phyloP scores from a whole-genome alignment of 2,113 vertebrate species.

The Enhydra lutris region DNA sequence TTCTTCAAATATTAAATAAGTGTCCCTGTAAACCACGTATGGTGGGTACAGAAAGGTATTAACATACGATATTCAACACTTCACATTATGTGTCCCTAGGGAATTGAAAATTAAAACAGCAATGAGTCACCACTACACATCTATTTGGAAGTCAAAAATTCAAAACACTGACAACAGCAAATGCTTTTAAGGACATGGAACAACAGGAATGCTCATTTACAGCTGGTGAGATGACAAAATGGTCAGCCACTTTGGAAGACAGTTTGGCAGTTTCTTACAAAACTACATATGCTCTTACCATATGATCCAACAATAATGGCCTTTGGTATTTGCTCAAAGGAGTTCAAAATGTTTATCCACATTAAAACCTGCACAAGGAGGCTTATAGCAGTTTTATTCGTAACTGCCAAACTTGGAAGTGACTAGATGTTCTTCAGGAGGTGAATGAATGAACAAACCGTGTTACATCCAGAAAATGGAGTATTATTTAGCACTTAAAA shows the following conservation, averaged over 20 bases:
- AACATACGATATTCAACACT: rapidly evolving
- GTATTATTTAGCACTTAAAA: background rate
- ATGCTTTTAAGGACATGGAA: background rate
- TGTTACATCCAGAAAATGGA: background rate
- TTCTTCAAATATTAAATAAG: background rate
- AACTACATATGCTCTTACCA: background rate
- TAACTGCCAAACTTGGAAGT: background rate
- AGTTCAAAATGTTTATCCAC: background rate
- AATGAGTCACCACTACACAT: background rate
- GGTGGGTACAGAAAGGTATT: background rate
- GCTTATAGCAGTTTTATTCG: background rate
- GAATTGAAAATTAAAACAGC: background rate
- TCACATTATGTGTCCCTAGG: background rate
- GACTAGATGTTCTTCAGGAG: background rate
- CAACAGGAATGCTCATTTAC: background rate
- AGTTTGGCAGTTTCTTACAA: background rate
- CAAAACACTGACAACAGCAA: background rate
- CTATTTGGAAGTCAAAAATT: background rate
- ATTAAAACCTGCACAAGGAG: background rate
- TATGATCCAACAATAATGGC: background rate
- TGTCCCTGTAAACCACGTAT: background rate
- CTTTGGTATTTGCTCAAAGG: background rate
- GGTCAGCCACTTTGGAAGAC: background rate
- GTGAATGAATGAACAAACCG: background rate
- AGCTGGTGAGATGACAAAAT: background rate